These are phyloP conservation scores for Galaxias olidus DNA, from an alignment of 2,797 vertebrate species.

Conservation along the genomic window DNA sequence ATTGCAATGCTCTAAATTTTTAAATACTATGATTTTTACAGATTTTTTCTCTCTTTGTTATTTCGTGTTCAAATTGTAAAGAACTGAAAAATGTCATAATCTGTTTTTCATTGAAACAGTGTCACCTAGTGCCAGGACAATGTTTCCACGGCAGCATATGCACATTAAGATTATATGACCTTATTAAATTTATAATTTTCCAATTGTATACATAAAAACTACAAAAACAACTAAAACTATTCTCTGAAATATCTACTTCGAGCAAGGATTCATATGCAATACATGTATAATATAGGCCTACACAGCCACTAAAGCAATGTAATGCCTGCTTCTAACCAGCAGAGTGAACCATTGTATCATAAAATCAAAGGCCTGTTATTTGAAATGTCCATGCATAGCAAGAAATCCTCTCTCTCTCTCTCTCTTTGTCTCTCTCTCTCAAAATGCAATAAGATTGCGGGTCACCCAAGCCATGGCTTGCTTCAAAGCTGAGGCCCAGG, in stretches of 20 bases:
- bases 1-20: too few species aligned
- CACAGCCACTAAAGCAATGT: neutral
- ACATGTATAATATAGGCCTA: too few species aligned
- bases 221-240: too few species aligned
- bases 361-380: slow-evolving; percentile 13
- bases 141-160: neutral
- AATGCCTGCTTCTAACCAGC: slow-evolving; percentile 9
- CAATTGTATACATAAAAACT: too few species aligned
- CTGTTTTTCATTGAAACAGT: slow-evolving; percentile 34
- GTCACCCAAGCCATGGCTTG: neutral
- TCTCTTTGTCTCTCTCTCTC: too few species aligned
- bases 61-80: too few species aligned
- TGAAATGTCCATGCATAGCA: neutral
- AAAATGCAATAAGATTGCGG: neutral
- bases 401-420: neutral
- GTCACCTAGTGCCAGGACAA: slow-evolving; percentile 54
- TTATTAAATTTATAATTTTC: too few species aligned
- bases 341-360: slow-evolving; percentile 53
- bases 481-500: slow-evolving; percentile 10
- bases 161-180: too few species aligned
- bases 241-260: too few species aligned
- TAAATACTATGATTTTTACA: too few species aligned
- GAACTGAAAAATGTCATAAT: neutral
- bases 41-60: too few species aligned
- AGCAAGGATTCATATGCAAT: too few species aligned